Evolutionary conservation across 2,113 vertebrate genomes (phyloP).

Genomic region (Podarcis cretensis): DNA sequence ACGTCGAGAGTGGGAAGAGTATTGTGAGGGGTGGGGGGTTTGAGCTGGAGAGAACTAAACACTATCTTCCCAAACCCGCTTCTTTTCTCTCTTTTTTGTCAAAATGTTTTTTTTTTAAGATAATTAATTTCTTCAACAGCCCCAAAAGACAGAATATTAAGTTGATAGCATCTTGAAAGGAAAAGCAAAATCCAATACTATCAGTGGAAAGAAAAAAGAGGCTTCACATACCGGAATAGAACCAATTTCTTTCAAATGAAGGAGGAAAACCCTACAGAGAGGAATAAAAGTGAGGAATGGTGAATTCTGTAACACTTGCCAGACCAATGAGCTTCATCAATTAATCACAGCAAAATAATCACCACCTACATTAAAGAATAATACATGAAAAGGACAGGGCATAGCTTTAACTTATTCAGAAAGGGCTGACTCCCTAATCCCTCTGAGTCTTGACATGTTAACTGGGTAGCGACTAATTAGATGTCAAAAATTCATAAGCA

Average conservation of each 20-base stretch:
- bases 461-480: constrained; percentile 99
- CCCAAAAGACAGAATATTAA: constrained; percentile 24
- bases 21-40: neutral
- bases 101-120: constrained; percentile 39
- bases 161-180: constrained; percentile 46
- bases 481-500: constrained; percentile 99
- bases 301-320: constrained; percentile 81
- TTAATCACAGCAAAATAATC: constrained; percentile 98
- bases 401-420: constrained; percentile 92
- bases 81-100: neutral
- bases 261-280: constrained; percentile 68
- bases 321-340: constrained; percentile 91
- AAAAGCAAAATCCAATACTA: constrained; percentile 29
- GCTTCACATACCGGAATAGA: constrained; percentile 50
- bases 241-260: constrained; percentile 59
- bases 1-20: neutral
- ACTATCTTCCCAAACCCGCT: neutral
- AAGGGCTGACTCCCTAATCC: constrained; percentile 89
- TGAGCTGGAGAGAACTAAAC: constrained; percentile 27
- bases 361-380: constrained; percentile 95
- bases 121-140: constrained; percentile 15
- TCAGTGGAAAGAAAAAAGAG: constrained; percentile 36
- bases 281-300: constrained; percentile 76
- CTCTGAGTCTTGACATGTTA: constrained; percentile 95
- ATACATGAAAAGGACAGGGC: constrained; percentile 92